Conservation (phyloP, 1,140 invertebrate species). For the Cydia fagiglandana region DNA sequence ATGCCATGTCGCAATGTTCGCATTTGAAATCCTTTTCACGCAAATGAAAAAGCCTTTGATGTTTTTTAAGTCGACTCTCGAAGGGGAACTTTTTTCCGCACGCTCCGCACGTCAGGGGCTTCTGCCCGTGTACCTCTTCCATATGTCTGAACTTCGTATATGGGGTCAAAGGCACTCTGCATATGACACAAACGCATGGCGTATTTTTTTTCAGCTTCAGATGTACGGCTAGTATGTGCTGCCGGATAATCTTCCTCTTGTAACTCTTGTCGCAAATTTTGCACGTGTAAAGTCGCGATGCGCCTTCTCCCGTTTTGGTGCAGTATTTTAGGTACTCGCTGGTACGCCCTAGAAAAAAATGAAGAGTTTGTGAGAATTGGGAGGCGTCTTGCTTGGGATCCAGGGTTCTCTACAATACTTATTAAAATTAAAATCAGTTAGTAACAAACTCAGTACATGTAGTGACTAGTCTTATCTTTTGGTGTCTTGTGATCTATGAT, state of each 20-base stretch:
- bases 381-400: neutral
- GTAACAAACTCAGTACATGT: no score
- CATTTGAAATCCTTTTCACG: conserved; percentile 53
- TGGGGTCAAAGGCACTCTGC: conserved; percentile 30
- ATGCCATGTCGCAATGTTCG: conserved; percentile 80
- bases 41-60: conserved; percentile 47
- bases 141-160: conserved; percentile 34
- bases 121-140: conserved; percentile 44
- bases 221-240: neutral
- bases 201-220: no score
- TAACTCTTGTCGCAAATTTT: neutral
- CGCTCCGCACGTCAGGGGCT: conserved; percentile 42
- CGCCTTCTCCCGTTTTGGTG: neutral
- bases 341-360: neutral
- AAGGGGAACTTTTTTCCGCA: conserved; percentile 55
- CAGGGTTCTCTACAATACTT: no score
- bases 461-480: no score
- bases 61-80: conserved; percentile 42
- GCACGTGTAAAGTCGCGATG: neutral
- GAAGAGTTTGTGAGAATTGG: neutral
- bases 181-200: conserved; percentile 40
- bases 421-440: no score
- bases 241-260: neutral
- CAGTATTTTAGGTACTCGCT: neutral
- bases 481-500: no score